phyloP scores from a whole-genome alignment of 2,113 vertebrate species.

The Smithornis capensis region DNA sequence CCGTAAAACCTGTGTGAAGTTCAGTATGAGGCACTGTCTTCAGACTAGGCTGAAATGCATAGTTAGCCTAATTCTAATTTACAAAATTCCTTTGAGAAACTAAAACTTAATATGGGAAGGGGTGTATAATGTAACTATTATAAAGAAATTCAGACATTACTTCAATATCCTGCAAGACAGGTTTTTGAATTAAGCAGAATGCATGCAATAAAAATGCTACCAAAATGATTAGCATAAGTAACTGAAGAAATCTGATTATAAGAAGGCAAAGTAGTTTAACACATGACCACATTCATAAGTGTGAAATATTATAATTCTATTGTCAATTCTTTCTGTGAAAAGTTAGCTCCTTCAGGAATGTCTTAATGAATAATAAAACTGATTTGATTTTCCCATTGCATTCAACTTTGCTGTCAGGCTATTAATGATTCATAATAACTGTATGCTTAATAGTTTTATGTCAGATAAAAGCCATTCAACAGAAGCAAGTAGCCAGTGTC shows the following conservation, averaged over 20 bases:
- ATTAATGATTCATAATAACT: constrained; percentile 83
- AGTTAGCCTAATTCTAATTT: constrained; percentile 5
- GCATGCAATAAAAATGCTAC: constrained; percentile 55
- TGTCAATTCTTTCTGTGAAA: constrained; percentile 77
- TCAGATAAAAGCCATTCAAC: constrained; percentile 72
- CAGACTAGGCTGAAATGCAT: neutral
- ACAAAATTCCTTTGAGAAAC: constrained; percentile 20
- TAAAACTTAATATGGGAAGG: neutral
- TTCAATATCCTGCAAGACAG: neutral
- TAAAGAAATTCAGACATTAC: constrained; percentile 10
- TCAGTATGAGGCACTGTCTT: neutral
- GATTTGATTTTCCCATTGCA: constrained; percentile 79
- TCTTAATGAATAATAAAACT: constrained; percentile 84
- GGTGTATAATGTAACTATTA: neutral
- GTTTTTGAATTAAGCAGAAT: constrained; percentile 36
- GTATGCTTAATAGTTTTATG: constrained; percentile 72
- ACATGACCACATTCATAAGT: constrained; percentile 70
- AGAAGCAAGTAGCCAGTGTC: constrained; percentile 65
- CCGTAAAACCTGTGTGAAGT: neutral
- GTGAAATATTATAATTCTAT: constrained; percentile 77
- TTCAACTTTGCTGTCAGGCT: constrained; percentile 78
- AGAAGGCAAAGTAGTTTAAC: constrained; percentile 64
- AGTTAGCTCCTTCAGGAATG: constrained; percentile 75
- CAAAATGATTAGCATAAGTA: constrained; percentile 69
- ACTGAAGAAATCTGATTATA: constrained; percentile 67